Evolutionary conservation across 2,888 invertebrate species (phyloP).

Genomic region (Emmelina monodactyla): DNA sequence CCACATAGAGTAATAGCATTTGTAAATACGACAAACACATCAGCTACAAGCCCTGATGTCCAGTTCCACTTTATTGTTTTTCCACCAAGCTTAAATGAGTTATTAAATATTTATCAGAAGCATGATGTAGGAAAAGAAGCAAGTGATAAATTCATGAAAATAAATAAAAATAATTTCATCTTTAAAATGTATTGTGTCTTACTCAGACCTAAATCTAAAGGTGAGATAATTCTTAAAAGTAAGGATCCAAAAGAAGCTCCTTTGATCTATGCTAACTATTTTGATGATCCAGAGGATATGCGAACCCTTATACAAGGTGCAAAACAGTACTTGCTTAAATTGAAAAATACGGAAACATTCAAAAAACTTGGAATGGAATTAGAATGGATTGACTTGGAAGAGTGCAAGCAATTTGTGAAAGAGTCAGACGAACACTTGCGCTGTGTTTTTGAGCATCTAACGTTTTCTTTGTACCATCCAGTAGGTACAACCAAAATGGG

Average conservation of each 20-base stretch:
- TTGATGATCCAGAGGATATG: conserved; percentile 79
- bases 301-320: conserved; percentile 84
- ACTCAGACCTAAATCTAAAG: conserved; percentile 84
- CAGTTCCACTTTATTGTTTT: conserved; percentile 90
- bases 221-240: conserved; percentile 81
- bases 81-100: conserved; percentile 69
- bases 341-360: conserved; percentile 83
- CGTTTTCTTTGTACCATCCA: conserved; percentile 86
- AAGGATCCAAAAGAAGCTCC: conserved; percentile 89
- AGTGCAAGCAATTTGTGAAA: conserved; percentile 72
- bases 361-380: conserved; percentile 75
- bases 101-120: conserved; percentile 26
- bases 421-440: conserved; percentile 85
- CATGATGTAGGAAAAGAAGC: conserved; percentile 84
- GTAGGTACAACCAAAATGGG: conserved; percentile 92
- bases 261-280: conserved; percentile 90
- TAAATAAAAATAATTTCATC: conserved; percentile 74
- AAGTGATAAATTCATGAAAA: conserved; percentile 78
- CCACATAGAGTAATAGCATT: conserved; percentile 36
- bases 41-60: conserved; percentile 87
- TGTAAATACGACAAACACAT: conserved; percentile 63
- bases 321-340: conserved; percentile 25
- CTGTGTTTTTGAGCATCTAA: conserved; percentile 85
- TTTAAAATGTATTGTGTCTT: conserved; percentile 88
- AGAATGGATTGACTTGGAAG: conserved; percentile 77